Evolutionary conservation across 2,888 invertebrate genomes (phyloP).

Genomic region (Acanthosepion esculentum): DNA sequence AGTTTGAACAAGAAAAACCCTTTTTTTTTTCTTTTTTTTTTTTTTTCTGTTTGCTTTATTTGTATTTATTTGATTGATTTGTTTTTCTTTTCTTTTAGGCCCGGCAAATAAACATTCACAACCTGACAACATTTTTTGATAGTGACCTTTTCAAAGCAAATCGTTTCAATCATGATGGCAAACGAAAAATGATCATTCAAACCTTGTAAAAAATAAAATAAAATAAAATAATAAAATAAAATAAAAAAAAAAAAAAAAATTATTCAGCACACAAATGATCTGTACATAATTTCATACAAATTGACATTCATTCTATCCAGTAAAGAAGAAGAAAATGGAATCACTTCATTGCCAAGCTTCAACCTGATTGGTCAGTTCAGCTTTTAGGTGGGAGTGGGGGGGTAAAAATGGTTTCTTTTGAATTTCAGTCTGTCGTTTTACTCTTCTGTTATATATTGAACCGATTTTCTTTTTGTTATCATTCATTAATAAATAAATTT

Average conservation of each 20-base stretch:
- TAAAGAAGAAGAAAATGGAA: background rate
- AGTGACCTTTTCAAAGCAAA: slow-evolving; percentile 92
- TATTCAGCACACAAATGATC: background rate
- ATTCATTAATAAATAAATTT: background rate
- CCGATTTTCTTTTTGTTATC: background rate
- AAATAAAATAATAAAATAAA: too few relatives aligned
- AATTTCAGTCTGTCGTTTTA: background rate
- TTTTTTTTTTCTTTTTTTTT: background rate
- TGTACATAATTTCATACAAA: background rate
- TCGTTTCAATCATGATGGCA: slow-evolving; percentile 88
- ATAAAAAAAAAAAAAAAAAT: background rate
- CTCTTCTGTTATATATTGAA: background rate
- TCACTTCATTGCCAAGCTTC: background rate
- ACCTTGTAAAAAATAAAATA: slow-evolving; percentile 55
- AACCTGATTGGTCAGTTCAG: background rate
- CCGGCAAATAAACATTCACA: slow-evolving; percentile 90
- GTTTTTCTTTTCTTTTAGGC: slow-evolving; percentile 80
- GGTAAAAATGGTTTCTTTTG: background rate
- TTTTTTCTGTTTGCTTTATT: background rate
- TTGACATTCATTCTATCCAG: too few relatives aligned
- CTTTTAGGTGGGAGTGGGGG: background rate
- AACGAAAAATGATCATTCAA: slow-evolving; percentile 89
- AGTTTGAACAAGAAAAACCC: too few relatives aligned
- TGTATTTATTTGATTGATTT: background rate
- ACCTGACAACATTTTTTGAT: slow-evolving; percentile 91